Percentiles rank a stretch among this genome's conserved stretches.
phyloP scores from a whole-genome alignment of 2,888 invertebrate genomes.

The Podotricha telesiphe region DNA sequence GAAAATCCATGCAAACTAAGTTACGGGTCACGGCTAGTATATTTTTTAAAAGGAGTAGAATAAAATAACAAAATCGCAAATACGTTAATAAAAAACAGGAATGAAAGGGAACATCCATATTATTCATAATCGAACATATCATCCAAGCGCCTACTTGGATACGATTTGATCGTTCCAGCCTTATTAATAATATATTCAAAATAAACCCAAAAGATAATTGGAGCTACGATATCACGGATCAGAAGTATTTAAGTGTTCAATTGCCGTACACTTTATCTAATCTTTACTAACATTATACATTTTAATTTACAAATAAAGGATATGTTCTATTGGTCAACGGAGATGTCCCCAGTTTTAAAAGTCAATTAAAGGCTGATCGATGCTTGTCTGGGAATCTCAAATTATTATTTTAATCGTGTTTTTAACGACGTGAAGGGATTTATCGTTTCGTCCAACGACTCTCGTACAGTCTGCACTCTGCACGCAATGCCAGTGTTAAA shows the following conservation, averaged over 20 bases:
- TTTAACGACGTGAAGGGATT: constrained; percentile 53
- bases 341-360: constrained; percentile 40
- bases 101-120: background rate
- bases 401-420: constrained; percentile 64
- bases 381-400: constrained; percentile 46
- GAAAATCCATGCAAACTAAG: too few species aligned
- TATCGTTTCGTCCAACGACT: constrained; percentile 63
- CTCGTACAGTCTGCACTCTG: constrained; percentile 62
- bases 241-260: constrained; percentile 39
- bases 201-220: constrained; percentile 33
- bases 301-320: constrained; percentile 42
- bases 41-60: too few species aligned
- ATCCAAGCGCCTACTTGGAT: background rate
- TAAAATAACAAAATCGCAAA: too few species aligned
- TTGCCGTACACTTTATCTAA: constrained; percentile 41
- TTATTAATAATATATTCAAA: constrained; percentile 33
- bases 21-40: too few species aligned
- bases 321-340: constrained; percentile 38
- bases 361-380: constrained; percentile 47
- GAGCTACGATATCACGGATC: constrained; percentile 33
- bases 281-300: constrained; percentile 38
- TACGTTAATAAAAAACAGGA: too few species aligned
- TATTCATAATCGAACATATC: background rate
- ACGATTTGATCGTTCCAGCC: constrained; percentile 9
- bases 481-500: constrained; percentile 65